Conservation (phyloP, 1,140 invertebrate species). For the Micrasema longulum region DNA sequence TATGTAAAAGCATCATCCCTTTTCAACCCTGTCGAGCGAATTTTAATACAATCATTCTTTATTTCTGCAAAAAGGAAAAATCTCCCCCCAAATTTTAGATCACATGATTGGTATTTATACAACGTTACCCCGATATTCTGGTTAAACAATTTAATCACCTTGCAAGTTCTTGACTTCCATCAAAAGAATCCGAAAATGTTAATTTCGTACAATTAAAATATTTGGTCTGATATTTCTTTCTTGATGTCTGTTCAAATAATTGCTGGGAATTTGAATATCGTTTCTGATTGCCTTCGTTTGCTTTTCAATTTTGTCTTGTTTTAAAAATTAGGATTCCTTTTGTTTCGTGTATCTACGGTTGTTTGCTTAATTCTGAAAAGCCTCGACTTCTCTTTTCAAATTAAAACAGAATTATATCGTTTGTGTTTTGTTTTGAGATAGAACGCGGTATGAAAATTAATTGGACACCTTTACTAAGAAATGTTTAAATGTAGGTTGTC, state of each 20-base stretch:
- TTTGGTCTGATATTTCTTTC: neutral
- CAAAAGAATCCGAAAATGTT: no score
- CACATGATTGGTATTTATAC: no score
- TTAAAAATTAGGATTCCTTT: slow-evolving; percentile 19
- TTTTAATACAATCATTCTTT: no score
- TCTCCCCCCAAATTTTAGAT: no score
- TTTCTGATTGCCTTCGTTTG: slow-evolving; percentile 47
- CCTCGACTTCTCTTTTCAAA: slow-evolving; percentile 30
- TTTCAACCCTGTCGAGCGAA: no score
- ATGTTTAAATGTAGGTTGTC: slow-evolving; percentile 18
- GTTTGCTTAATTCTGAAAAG: slow-evolving; percentile 1
- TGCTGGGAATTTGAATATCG: slow-evolving; percentile 39
- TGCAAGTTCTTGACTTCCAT: no score
- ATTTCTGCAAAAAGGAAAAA: no score
- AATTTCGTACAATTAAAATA: neutral
- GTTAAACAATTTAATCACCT: no score
- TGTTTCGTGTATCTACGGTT: slow-evolving; percentile 2
- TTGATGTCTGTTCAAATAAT: slow-evolving; percentile 12
- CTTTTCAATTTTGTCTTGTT: slow-evolving; percentile 20
- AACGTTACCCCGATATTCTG: no score
- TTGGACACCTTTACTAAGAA: slow-evolving; percentile 38
- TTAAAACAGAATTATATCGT: slow-evolving; percentile 38
- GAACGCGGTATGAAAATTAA: slow-evolving; percentile 42
- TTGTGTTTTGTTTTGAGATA: slow-evolving; percentile 41
- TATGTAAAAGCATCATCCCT: no score